A percentile compares a stretch with the other conserved stretches of the same genome.
Evolutionary conservation across 2,888 invertebrate species (phyloP).

Genomic region (Cheilosia vulpina): DNA sequence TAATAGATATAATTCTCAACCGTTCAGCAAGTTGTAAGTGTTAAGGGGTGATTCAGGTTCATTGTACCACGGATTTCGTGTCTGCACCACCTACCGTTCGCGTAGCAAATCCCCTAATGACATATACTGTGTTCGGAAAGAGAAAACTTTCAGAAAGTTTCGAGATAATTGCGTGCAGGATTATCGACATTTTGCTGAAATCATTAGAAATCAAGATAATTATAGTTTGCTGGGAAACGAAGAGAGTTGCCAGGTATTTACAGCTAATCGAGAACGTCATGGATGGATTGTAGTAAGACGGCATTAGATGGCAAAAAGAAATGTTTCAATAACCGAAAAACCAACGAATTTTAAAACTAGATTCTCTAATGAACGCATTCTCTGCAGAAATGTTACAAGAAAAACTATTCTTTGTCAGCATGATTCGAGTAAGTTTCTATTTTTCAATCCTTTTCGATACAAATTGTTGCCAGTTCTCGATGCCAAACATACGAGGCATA

Average conservation of each 20-base stretch:
- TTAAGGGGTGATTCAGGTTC: not conserved
- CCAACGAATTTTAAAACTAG: too few species aligned
- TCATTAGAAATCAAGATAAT: slow-evolving; percentile 27
- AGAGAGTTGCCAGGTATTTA: slow-evolving; percentile 43
- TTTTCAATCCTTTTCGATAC: too few species aligned
- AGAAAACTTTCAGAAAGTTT: slow-evolving; percentile 27
- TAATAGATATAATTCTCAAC: too few species aligned
- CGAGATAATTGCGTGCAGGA: slow-evolving; percentile 42
- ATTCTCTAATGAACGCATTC: too few species aligned
- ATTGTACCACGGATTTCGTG: not conserved
- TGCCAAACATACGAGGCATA: too few species aligned
- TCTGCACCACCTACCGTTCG: not conserved
- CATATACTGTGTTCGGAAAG: slow-evolving; percentile 3
- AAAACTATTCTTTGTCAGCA: too few species aligned
- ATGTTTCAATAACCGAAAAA: too few species aligned
- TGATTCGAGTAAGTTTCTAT: too few species aligned
- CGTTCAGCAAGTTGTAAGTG: too few species aligned
- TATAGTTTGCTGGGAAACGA: slow-evolving; percentile 38
- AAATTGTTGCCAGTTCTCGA: too few species aligned
- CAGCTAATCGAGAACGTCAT: slow-evolving; percentile 39
- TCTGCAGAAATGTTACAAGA: too few species aligned
- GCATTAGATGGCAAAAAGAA: too few species aligned
- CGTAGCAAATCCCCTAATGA: slow-evolving; percentile 9
- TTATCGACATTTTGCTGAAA: slow-evolving; percentile 55
- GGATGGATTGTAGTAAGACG: slow-evolving; percentile 9